Conservation (phyloP, 2,888 invertebrate genomes). For the Lasioglossum pauxillum region DNA sequence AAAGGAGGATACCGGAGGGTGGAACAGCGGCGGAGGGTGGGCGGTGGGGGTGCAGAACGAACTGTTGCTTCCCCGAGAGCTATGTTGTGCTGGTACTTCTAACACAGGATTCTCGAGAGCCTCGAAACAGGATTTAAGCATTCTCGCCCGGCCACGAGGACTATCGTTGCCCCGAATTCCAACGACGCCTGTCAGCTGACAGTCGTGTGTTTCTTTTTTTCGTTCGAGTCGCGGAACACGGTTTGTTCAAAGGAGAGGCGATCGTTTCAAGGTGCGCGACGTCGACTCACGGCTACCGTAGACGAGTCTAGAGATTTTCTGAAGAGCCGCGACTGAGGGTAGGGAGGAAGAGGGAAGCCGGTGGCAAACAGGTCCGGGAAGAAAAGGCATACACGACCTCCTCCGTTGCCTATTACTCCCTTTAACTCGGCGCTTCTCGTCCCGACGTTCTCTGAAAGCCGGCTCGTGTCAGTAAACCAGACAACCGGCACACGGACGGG, state of each 20-base stretch:
- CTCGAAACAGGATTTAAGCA: conserved; percentile 76
- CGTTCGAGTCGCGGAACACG: not conserved
- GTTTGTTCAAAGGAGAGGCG: not conserved
- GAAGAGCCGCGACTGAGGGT: not conserved
- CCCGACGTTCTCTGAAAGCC: conserved; percentile 28
- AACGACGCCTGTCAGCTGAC: not conserved
- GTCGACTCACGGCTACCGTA: conserved; percentile 7
- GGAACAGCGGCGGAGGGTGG: conserved; percentile 63
- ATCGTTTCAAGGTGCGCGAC: not conserved
- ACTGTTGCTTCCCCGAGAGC: conserved; percentile 82
- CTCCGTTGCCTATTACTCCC: conserved; percentile 23
- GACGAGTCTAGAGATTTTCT: conserved; percentile 19
- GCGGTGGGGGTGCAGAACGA: conserved; percentile 75
- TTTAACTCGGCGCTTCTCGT: conserved; percentile 33
- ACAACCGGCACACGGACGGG: conserved; percentile 23
- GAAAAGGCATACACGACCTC: conserved; percentile 35
- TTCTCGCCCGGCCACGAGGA: conserved; percentile 66
- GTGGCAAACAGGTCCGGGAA: conserved; percentile 27
- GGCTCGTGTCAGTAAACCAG: conserved; percentile 29
- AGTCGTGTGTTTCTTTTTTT: not conserved
- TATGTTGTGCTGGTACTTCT: conserved; percentile 68
- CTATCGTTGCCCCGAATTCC: conserved; percentile 66
- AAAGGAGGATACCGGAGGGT: conserved; percentile 72
- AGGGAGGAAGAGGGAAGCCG: not conserved
- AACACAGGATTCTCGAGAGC: conserved; percentile 76